Conservation (phyloP, 2,888 invertebrate genomes). For the Leptopterna dolabrata region DNA sequence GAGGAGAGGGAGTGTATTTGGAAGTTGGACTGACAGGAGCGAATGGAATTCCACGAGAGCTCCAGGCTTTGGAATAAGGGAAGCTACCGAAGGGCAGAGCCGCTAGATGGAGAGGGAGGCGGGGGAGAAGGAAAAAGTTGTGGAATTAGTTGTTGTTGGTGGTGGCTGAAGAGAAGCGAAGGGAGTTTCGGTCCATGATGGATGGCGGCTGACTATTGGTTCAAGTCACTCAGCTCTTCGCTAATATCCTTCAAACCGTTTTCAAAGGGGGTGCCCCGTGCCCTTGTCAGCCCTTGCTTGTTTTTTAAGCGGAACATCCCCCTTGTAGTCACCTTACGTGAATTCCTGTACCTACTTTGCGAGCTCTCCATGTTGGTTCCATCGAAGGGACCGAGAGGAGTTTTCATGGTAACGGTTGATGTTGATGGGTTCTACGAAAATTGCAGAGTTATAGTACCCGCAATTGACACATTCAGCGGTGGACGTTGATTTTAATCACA, state of each 20-base stretch:
- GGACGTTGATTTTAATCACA: no score
- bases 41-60: conserved; percentile 52
- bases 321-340: background rate
- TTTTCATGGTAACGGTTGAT: no score
- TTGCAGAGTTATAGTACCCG: no score
- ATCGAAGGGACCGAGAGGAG: no score
- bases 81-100: background rate
- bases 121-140: conserved; percentile 47
- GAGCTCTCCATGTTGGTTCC: no score
- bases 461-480: no score
- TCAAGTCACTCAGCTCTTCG: conserved; percentile 45
- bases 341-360: background rate
- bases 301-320: background rate
- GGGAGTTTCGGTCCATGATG: conserved; percentile 39
- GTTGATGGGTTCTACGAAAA: no score
- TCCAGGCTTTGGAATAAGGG: conserved; percentile 14
- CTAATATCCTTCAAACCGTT: conserved; percentile 54
- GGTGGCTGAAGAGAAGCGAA: background rate
- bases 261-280: background rate
- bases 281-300: conserved; percentile 23
- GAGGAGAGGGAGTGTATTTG: conserved; percentile 48
- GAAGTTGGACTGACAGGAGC: conserved; percentile 50
- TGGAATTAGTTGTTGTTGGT: conserved; percentile 49
- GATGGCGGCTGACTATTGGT: conserved; percentile 52
- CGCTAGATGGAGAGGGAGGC: background rate